Conservation (phyloP, 2,113 vertebrate species). For the Siphamia tubifer region DNA sequence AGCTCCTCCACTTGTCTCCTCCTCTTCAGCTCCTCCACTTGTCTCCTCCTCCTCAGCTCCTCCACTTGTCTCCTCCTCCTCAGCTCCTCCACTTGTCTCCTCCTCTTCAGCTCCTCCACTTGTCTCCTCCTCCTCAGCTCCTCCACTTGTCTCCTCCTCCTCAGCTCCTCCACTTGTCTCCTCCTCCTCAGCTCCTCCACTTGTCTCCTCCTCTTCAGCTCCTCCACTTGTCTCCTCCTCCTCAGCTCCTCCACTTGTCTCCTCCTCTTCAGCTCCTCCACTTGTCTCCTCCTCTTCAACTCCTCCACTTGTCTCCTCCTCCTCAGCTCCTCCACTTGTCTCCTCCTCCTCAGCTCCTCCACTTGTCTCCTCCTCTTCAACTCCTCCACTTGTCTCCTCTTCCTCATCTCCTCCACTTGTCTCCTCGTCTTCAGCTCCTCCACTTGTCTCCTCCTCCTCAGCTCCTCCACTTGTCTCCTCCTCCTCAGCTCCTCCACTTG, state of each 20-base stretch:
- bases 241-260: slow-evolving; percentile 35
- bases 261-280: slow-evolving; percentile 17
- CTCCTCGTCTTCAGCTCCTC: slow-evolving; percentile 18
- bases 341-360: slow-evolving; percentile 31
- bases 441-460: slow-evolving; percentile 15
- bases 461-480: slow-evolving; percentile 7
- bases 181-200: slow-evolving; percentile 29
- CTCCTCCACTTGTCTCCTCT: no score
- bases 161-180: slow-evolving; percentile 29
- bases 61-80: slow-evolving; percentile 5
- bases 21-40: slow-evolving; percentile 20
- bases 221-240: not conserved
- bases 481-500: no score
- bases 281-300: slow-evolving; percentile 3
- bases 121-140: slow-evolving; percentile 27
- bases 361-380: not conserved
- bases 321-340: slow-evolving; percentile 33
- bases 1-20: slow-evolving; percentile 10
- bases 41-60: slow-evolving; percentile 28
- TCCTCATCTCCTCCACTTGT: slow-evolving; percentile 37
- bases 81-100: slow-evolving; percentile 23
- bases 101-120: slow-evolving; percentile 18
- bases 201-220: slow-evolving; percentile 10
- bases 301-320: slow-evolving; percentile 1
- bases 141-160: slow-evolving; percentile 1